A percentile compares a stretch with the other conserved stretches of the same genome.
Conservation (phyloP, 2,888 invertebrate genomes). For the Scaptodrosophila latifasciaeformis region DNA sequence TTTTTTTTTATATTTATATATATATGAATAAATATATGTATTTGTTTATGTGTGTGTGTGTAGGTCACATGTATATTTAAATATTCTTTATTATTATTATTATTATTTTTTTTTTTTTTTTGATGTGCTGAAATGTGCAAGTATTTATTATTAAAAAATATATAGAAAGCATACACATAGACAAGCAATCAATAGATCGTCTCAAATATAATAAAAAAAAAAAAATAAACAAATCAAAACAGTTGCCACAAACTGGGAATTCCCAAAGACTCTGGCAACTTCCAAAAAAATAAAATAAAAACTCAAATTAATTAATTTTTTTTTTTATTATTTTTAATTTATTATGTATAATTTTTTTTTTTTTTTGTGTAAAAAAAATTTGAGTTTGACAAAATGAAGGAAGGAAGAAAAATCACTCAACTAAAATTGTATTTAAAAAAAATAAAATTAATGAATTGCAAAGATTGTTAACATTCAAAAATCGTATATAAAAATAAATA, state of each 20-base stretch:
- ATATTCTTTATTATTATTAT: constrained; percentile 3
- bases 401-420: not conserved
- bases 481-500: not conserved
- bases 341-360: too few relatives aligned
- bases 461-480: not conserved
- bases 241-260: constrained; percentile 1
- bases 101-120: not conserved
- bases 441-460: not conserved
- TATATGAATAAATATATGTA: constrained; percentile 1
- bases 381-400: not conserved
- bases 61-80: too few relatives aligned
- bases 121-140: not conserved
- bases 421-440: not conserved
- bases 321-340: too few relatives aligned
- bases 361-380: not conserved
- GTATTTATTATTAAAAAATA: not conserved
- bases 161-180: not conserved
- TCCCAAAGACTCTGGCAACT: too few relatives aligned
- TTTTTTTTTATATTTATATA: constrained; percentile 4
- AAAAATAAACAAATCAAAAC: not conserved
- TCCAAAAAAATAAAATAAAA: not conserved
- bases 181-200: not conserved
- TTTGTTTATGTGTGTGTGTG: too few relatives aligned
- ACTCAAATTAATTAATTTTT: not conserved
- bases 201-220: not conserved